These are phyloP conservation scores for Chymomyza fuscimana DNA, from an alignment of 2,888 invertebrate species.

Conservation along the genomic window DNA sequence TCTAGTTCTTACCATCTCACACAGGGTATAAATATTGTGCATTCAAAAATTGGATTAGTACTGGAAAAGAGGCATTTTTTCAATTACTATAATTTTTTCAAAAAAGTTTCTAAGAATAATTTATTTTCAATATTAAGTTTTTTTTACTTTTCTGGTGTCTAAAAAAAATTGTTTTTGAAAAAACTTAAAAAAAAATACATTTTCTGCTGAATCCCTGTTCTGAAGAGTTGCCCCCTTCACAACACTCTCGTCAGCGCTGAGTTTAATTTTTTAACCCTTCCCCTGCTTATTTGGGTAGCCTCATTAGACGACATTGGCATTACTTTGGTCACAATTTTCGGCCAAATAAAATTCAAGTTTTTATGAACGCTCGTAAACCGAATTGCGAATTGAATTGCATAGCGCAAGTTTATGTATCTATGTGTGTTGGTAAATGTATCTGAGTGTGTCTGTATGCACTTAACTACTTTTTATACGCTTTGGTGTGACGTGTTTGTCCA, in stretches of 20 bases:
- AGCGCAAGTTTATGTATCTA: constrained; percentile 31
- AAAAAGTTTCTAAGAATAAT: too few relatives aligned
- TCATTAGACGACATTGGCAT: constrained; percentile 60
- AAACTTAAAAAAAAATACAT: too few relatives aligned
- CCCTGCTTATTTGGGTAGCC: constrained; percentile 32
- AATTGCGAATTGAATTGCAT: constrained; percentile 75
- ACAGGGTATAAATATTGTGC: too few relatives aligned
- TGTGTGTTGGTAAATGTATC: constrained; percentile 20
- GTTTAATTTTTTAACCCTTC: constrained; percentile 46
- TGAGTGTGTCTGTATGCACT: constrained; percentile 14
- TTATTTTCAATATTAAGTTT: too few relatives aligned
- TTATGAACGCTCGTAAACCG: constrained; percentile 77
- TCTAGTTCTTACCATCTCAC: too few relatives aligned
- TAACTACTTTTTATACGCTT: constrained; percentile 27
- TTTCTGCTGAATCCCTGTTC: too few relatives aligned
- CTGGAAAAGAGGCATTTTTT: too few relatives aligned
- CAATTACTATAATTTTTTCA: too few relatives aligned
- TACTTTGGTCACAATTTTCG: constrained; percentile 43
- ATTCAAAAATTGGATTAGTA: too few relatives aligned
- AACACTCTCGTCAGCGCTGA: neutral
- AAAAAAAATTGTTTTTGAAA: too few relatives aligned
- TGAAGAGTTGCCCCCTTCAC: too few relatives aligned
- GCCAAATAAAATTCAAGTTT: constrained; percentile 75
- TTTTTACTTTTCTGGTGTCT: too few relatives aligned
- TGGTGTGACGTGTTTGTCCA: constrained; percentile 3